Conservation (phyloP, 2,797 vertebrate genomes). For the Thamnophis elegans region DNA sequence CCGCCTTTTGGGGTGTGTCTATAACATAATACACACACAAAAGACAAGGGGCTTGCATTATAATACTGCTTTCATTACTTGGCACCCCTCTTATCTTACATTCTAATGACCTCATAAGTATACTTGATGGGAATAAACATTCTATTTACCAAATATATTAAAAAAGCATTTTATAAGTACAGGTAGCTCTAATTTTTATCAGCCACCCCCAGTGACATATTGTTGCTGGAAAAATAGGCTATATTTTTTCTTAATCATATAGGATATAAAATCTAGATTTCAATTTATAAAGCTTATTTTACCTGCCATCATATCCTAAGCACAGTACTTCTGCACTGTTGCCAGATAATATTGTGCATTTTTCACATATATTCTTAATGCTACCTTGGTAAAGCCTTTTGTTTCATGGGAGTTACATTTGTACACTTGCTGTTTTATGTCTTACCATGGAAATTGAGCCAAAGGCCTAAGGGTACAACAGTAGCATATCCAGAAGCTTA, state of each 20-base stretch:
- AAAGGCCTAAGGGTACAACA: neutral
- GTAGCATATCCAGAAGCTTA: neutral
- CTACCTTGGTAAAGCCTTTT: neutral
- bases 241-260: neutral
- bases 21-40: neutral
- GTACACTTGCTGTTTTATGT: neutral
- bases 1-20: neutral
- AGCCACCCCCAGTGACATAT: neutral
- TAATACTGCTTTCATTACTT: neutral
- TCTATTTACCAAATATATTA: neutral
- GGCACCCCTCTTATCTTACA: neutral
- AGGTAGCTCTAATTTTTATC: neutral
- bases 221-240: neutral
- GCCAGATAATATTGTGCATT: neutral
- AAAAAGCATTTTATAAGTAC: neutral
- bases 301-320: neutral
- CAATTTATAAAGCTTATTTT: neutral
- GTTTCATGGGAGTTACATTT: neutral
- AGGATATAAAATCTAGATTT: neutral
- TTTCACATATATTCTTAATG: neutral
- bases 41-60: neutral
- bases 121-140: neutral
- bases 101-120: neutral
- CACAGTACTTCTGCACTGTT: neutral
- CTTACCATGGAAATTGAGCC: neutral